A percentile compares a stretch with the other conserved stretches of the same genome.
These are phyloP conservation scores for Oncorhynchus kisutch DNA, from an alignment of 2,113 vertebrate species.

Conservation along the genomic window DNA sequence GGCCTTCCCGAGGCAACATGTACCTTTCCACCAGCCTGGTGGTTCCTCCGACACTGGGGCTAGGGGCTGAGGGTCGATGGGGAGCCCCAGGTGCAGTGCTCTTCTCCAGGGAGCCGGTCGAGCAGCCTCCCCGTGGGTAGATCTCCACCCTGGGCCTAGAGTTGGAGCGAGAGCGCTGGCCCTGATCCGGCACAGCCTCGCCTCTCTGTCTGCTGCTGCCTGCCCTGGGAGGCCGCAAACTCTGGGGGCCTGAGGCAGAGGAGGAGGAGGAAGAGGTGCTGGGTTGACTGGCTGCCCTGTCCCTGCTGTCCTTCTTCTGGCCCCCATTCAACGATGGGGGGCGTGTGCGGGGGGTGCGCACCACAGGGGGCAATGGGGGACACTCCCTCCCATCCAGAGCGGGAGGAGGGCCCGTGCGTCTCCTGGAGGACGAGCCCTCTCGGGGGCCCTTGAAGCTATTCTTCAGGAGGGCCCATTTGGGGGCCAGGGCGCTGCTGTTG, in stretches of 20 bases:
- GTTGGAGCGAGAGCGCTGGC: conserved; percentile 61
- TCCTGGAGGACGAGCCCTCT: conserved; percentile 73
- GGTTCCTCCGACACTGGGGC: conserved; percentile 40
- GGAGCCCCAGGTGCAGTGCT: conserved; percentile 50
- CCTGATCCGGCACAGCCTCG: conserved; percentile 57
- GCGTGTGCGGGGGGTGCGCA: conserved; percentile 79
- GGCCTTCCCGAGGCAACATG: conserved; percentile 57
- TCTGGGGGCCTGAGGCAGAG: conserved; percentile 30
- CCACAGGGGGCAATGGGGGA: conserved; percentile 77
- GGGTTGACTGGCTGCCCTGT: conserved; percentile 55
- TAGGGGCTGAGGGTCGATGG: conserved; percentile 52
- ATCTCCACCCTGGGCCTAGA: conserved; percentile 73
- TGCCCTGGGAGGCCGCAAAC: background rate
- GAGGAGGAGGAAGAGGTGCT: conserved; percentile 36
- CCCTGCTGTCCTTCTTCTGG: conserved; percentile 66
- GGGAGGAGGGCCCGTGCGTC: conserved; percentile 90
- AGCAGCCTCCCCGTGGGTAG: conserved; percentile 63
- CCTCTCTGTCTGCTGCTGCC: conserved; percentile 35
- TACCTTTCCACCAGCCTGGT: conserved; percentile 74
- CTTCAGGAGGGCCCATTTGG: conserved; percentile 83
- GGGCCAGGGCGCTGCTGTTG: conserved; percentile 79
- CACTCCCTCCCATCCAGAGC: conserved; percentile 86
- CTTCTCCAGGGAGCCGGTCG: conserved; percentile 64
- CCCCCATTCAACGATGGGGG: conserved; percentile 65
- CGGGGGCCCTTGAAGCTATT: conserved; percentile 69